These are phyloP conservation scores for Lasioglossum figueresi DNA, from an alignment of 2,888 invertebrate genomes.

Conservation along the genomic window DNA sequence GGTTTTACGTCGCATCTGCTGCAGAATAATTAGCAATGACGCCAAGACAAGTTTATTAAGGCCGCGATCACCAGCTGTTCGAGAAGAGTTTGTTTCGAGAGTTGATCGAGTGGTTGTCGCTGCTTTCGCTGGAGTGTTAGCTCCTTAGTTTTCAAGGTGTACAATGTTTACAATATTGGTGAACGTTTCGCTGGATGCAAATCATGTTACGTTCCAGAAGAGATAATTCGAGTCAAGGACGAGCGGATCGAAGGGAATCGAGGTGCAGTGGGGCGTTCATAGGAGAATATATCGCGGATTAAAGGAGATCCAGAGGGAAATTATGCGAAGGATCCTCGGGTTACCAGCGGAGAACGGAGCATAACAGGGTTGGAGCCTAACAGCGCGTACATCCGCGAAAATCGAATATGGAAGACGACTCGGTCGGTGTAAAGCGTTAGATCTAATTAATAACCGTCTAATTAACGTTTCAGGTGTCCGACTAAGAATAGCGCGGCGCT, in stretches of 20 bases:
- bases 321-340: background rate
- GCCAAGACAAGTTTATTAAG: background rate
- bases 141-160: background rate
- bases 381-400: constrained; percentile 61
- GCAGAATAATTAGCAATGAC: background rate
- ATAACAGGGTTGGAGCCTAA: constrained; percentile 54
- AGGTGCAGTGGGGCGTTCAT: background rate
- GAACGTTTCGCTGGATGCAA: background rate
- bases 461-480: constrained; percentile 9
- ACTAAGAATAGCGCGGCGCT: background rate
- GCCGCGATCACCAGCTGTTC: background rate
- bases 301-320: background rate
- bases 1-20: background rate
- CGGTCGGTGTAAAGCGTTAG: constrained; percentile 21
- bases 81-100: background rate
- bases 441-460: constrained; percentile 44
- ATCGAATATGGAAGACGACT: constrained; percentile 49
- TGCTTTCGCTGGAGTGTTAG: background rate
- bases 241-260: background rate
- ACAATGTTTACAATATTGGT: background rate
- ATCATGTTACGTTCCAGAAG: background rate
- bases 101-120: background rate
- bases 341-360: constrained; percentile 12
- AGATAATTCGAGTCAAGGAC: background rate
- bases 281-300: background rate